phyloP scores from a whole-genome alignment of 2,113 vertebrate species.

The Atlantisia rogersi region DNA sequence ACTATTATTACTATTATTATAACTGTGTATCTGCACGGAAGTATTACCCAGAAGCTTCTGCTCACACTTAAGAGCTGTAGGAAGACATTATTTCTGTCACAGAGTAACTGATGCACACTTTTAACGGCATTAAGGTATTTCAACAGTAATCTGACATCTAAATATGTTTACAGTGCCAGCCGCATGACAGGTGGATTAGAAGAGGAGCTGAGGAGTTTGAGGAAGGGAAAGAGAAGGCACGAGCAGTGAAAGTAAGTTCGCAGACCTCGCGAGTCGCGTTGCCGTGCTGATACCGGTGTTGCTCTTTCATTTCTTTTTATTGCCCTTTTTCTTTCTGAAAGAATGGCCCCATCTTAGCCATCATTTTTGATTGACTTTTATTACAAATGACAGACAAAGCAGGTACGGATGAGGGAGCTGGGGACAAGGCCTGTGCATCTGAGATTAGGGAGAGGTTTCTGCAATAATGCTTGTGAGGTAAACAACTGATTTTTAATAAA shows the following conservation, averaged over 20 bases:
- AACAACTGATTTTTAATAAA: not conserved
- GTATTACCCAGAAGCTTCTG: not conserved
- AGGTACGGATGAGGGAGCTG: not conserved
- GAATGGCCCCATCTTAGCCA: not conserved
- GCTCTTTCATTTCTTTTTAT: not conserved
- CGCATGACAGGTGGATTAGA: not conserved
- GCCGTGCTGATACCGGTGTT: rapidly evolving
- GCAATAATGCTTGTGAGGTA: not conserved
- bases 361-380: not conserved
- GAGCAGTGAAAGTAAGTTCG: not conserved
- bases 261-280: not conserved
- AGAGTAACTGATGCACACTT: not conserved
- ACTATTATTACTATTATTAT: not conserved
- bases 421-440: not conserved
- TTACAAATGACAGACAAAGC: not conserved
- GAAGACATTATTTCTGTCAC: not conserved
- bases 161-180: not conserved
- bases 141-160: constrained; percentile 1
- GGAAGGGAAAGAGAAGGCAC: not conserved
- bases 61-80: not conserved
- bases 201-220: not conserved
- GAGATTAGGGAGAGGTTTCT: not conserved
- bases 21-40: not conserved
- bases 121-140: not conserved
- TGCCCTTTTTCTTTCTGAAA: not conserved